Percentiles rank a stretch among this genome's conserved stretches.
Conservation (phyloP, 1,140 invertebrate genomes). For the Linepithema humile region DNA sequence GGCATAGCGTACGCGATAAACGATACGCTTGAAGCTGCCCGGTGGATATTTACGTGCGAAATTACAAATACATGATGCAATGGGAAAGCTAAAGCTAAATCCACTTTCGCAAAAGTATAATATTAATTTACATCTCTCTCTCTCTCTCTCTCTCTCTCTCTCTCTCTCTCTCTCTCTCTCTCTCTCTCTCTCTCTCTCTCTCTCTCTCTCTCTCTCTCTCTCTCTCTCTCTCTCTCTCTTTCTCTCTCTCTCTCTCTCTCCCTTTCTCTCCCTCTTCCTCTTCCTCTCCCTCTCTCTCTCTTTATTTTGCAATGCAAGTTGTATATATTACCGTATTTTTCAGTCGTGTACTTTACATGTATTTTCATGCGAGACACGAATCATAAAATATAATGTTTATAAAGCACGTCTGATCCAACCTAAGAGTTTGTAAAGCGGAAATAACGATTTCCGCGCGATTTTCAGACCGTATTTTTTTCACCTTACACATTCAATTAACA, state of each 20-base stretch:
- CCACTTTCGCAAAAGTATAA: conserved; percentile 12
- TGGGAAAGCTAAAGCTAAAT: conserved; percentile 4
- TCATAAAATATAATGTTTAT: background rate
- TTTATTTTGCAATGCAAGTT: conserved; percentile 12
- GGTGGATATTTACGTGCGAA: conserved; percentile 23
- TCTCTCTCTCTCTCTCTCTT: too few relatives aligned
- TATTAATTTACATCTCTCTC: conserved; percentile 23
- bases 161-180: too few relatives aligned
- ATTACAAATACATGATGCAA: background rate
- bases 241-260: too few relatives aligned
- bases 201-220: too few relatives aligned
- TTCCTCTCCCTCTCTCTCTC: too few relatives aligned
- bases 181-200: too few relatives aligned
- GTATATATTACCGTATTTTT: conserved; percentile 9
- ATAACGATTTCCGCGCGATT: background rate
- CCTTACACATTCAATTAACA: background rate
- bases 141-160: background rate
- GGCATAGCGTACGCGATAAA: conserved; percentile 9
- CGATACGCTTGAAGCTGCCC: background rate
- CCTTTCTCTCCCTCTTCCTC: too few relatives aligned
- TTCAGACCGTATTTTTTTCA: background rate
- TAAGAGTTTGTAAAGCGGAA: background rate
- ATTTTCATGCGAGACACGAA: background rate
- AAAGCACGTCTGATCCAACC: background rate
- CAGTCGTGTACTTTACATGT: too few relatives aligned